Percentiles rank a stretch among this genome's conserved stretches.
Conservation (phyloP, 1,140 invertebrate genomes). For the Drosophila suzukii region DNA sequence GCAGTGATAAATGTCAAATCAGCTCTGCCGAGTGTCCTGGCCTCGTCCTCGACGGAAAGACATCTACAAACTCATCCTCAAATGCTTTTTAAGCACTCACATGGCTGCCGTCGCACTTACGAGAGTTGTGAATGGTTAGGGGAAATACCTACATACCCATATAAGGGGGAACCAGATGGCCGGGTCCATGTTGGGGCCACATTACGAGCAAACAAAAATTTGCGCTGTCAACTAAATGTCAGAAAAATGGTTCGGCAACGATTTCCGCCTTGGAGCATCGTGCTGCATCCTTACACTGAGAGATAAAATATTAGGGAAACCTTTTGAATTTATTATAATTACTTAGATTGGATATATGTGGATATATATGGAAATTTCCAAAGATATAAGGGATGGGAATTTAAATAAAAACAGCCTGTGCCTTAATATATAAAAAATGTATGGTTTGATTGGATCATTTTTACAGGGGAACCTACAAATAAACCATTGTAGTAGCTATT, state of each 20-base stretch:
- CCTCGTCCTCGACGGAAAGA: constrained; percentile 8
- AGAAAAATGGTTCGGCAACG: constrained; percentile 73
- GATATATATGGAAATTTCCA: too few relatives aligned
- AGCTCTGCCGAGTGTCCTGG: constrained; percentile 57
- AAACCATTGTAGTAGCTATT: too few relatives aligned
- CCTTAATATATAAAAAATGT: too few relatives aligned
- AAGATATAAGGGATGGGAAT: too few relatives aligned
- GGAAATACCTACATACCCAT: not conserved
- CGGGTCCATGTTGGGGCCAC: constrained; percentile 59
- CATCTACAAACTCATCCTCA: constrained; percentile 15
- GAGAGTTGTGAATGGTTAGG: constrained; percentile 41
- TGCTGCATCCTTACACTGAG: constrained; percentile 19
- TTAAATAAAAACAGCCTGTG: too few relatives aligned
- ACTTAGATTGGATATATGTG: too few relatives aligned
- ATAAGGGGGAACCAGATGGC: constrained; percentile 25
- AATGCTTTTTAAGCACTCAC: constrained; percentile 79
- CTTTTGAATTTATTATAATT: too few relatives aligned
- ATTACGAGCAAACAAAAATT: constrained; percentile 82
- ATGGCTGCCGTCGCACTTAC: constrained; percentile 32
- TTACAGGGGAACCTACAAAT: too few relatives aligned
- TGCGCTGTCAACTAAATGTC: constrained; percentile 82
- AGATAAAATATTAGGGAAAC: not conserved
- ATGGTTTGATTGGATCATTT: too few relatives aligned
- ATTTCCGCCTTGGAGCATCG: constrained; percentile 32
- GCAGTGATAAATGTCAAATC: constrained; percentile 82